phyloP scores from a whole-genome alignment of 2,797 vertebrate species.

The Lycodopsis pacificus region DNA sequence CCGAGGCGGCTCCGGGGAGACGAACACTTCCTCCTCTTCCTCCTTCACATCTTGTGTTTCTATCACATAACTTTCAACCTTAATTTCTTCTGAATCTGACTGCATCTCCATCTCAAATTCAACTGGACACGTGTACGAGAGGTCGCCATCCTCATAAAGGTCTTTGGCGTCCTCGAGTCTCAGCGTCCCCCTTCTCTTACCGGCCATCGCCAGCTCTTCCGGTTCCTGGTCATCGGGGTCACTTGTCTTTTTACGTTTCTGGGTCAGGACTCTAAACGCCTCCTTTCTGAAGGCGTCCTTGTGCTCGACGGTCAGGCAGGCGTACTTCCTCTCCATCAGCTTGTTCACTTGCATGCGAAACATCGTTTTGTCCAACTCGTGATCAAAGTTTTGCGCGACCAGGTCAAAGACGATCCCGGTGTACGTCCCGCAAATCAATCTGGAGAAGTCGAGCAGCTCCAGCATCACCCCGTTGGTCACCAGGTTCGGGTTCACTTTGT shows the following conservation, averaged over 20 bases:
- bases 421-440: conserved; percentile 36
- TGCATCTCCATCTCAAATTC: conserved; percentile 33
- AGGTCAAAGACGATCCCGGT: conserved; percentile 8
- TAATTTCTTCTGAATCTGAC: neutral
- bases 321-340: conserved; percentile 14
- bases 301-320: neutral
- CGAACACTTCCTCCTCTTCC: conserved; percentile 33
- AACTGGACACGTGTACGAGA: conserved; percentile 54
- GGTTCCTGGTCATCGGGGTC: neutral
- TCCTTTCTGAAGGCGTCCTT: conserved; percentile 1
- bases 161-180: neutral
- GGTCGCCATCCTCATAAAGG: neutral
- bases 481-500: conserved; percentile 29
- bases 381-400: conserved; percentile 51
- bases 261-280: neutral
- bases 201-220: neutral
- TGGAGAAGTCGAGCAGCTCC: conserved; percentile 55
- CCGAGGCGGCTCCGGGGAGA: neutral
- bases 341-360: neutral
- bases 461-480: conserved; percentile 39
- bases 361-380: neutral
- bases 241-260: conserved; percentile 13
- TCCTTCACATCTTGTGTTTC: conserved; percentile 16
- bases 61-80: neutral
- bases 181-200: conserved; percentile 11